Percentiles rank a stretch among this genome's conserved stretches.
Evolutionary conservation across 2,797 vertebrate species (phyloP).

Genomic region (Chelon labrosus): DNA sequence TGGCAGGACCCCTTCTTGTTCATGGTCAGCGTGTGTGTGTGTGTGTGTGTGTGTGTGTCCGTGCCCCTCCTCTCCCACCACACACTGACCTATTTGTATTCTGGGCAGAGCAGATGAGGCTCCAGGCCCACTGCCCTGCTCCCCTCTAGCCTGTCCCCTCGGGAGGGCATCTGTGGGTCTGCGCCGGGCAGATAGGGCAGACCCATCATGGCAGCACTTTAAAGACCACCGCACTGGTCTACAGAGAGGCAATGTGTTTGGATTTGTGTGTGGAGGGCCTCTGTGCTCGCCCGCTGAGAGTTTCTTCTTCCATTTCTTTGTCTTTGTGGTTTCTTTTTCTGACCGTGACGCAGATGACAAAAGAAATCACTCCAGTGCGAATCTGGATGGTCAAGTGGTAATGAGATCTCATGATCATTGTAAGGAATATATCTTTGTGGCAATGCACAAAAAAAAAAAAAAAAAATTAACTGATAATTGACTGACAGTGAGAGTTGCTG

Average conservation of each 20-base stretch:
- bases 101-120: conserved; percentile 88
- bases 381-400: conserved; percentile 6
- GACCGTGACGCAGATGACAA: conserved; percentile 38
- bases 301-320: conserved; percentile 58
- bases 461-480: conserved; percentile 33
- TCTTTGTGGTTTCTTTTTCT: conserved; percentile 43
- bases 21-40: conserved; percentile 74
- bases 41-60: conserved; percentile 50
- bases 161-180: conserved; percentile 84
- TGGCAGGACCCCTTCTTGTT: conserved; percentile 83
- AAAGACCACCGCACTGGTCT: conserved; percentile 79
- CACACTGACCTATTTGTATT: conserved; percentile 90
- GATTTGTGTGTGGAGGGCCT: conserved; percentile 56
- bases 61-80: conserved; percentile 78
- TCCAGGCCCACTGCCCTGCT: conserved; percentile 82
- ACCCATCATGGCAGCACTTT: conserved; percentile 81
- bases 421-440: too few relatives aligned
- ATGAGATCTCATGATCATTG: neutral
- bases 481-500: conserved; percentile 25
- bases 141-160: conserved; percentile 79
- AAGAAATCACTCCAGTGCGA: conserved; percentile 30
- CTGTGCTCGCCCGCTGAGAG: conserved; percentile 46
- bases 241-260: conserved; percentile 68
- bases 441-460: too few relatives aligned
- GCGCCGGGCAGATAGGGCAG: conserved; percentile 80